Evolutionary conservation across 2,888 invertebrate species (phyloP).

Genomic region (Drosophila borealis): DNA sequence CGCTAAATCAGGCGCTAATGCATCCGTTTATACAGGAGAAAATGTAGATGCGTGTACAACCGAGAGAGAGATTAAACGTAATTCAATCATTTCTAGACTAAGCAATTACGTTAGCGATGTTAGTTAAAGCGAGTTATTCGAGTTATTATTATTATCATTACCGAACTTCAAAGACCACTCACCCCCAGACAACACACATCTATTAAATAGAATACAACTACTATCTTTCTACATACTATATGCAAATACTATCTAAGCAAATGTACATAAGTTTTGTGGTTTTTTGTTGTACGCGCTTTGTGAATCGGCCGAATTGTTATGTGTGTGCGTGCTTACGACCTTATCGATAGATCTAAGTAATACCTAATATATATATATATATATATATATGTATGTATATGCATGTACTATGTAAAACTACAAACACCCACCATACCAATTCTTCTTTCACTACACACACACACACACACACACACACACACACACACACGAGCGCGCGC

Average conservation of each 20-base stretch:
- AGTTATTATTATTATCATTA: constrained; percentile 54
- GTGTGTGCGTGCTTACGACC: constrained; percentile 43
- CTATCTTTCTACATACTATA: constrained; percentile 13
- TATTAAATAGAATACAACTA: constrained; percentile 19
- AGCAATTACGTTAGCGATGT: constrained; percentile 58
- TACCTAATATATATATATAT: constrained; percentile 28
- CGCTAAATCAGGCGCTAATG: constrained; percentile 96
- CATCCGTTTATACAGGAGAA: constrained; percentile 99
- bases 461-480: constrained; percentile 21
- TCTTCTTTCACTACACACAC: constrained; percentile 24
- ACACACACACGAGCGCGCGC: constrained; percentile 18
- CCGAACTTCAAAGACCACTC: constrained; percentile 34
- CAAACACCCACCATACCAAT: constrained; percentile 37
- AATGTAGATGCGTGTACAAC: constrained; percentile 86
- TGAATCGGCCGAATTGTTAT: constrained; percentile 41
- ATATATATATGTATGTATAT: constrained; percentile 12
- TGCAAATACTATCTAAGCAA: constrained; percentile 30
- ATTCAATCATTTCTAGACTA: constrained; percentile 65
- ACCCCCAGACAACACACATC: constrained; percentile 22
- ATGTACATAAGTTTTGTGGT: constrained; percentile 58
- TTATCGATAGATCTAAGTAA: constrained; percentile 42
- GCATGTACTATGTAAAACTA: constrained; percentile 37
- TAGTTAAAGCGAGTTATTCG: constrained; percentile 35
- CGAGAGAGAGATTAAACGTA: constrained; percentile 56
- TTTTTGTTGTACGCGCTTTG: constrained; percentile 23